These are phyloP conservation scores for Squalus acanthias DNA, from an alignment of 2,797 vertebrate species.

Conservation along the genomic window DNA sequence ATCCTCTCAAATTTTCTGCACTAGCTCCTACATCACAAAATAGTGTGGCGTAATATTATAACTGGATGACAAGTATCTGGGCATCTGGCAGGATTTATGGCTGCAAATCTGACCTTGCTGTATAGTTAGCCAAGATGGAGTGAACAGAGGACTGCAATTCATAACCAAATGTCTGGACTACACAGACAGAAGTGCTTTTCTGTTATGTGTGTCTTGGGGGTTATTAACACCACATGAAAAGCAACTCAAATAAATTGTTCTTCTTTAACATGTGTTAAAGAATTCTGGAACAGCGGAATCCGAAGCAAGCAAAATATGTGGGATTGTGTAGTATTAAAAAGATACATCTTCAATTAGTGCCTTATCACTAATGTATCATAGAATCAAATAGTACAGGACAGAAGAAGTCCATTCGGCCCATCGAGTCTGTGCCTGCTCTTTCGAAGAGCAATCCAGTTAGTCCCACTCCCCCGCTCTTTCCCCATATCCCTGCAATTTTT, in stretches of 20 bases:
- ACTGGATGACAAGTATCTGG: not conserved
- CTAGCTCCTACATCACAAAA: not conserved
- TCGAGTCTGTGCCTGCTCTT: not conserved
- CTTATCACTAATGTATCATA: not conserved
- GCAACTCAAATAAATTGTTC: not conserved
- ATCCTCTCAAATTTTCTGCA: not conserved
- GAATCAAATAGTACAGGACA: not conserved
- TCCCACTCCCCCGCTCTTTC: not conserved
- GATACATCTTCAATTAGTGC: not conserved
- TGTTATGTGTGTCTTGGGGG: not conserved
- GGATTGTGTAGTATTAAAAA: not conserved
- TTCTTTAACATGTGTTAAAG: not conserved
- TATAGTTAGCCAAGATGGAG: not conserved
- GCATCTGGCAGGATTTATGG: not conserved
- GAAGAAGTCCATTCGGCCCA: not conserved
- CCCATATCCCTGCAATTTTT: not conserved
- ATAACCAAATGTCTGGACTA: not conserved
- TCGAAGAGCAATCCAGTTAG: not conserved
- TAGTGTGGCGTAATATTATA: not conserved
- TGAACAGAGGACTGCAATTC: not conserved
- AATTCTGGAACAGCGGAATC: not conserved
- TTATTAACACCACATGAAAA: not conserved
- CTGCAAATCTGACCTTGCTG: not conserved
- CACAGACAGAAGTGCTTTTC: not conserved
- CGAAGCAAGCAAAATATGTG: not conserved